These are phyloP conservation scores for Oncorhynchus tshawytscha DNA, from an alignment of 2,113 vertebrate species.

Conservation along the genomic window DNA sequence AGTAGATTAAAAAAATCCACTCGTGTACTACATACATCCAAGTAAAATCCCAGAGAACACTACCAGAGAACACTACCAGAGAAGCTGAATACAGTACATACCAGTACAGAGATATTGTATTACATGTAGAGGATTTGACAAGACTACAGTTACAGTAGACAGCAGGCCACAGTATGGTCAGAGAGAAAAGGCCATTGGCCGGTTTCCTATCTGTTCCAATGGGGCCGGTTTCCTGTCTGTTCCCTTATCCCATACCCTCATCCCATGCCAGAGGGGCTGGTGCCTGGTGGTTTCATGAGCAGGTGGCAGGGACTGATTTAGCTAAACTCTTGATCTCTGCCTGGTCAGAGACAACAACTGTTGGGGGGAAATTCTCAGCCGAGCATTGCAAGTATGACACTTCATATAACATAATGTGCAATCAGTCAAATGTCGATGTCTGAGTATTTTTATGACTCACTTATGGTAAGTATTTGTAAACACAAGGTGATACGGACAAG, in stretches of 20 bases:
- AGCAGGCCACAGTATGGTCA: neutral
- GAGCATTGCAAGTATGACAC: neutral
- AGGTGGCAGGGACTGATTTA: conserved; percentile 19
- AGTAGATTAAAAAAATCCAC: neutral
- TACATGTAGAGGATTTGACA: no score
- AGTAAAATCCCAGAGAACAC: no score
- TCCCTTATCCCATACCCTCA: neutral
- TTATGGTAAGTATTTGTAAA: no score
- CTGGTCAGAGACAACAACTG: neutral
- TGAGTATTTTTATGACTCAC: neutral
- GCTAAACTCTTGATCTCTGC: neutral
- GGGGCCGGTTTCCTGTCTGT: neutral
- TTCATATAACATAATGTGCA: neutral
- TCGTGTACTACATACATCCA: no score
- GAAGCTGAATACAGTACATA: neutral
- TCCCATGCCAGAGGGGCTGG: neutral
- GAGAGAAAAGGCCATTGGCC: neutral
- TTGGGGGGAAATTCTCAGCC: neutral
- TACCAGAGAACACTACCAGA: no score
- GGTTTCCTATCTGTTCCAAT: neutral
- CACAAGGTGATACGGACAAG: no score
- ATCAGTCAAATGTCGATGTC: neutral
- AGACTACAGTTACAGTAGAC: no score
- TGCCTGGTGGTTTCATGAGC: conserved; percentile 2
- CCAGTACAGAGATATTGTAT: neutral